A percentile compares a stretch with the other conserved stretches of the same genome.
These are phyloP conservation scores for Zaprionus camerounensis DNA, from an alignment of 1,140 invertebrate species.

Conservation along the genomic window DNA sequence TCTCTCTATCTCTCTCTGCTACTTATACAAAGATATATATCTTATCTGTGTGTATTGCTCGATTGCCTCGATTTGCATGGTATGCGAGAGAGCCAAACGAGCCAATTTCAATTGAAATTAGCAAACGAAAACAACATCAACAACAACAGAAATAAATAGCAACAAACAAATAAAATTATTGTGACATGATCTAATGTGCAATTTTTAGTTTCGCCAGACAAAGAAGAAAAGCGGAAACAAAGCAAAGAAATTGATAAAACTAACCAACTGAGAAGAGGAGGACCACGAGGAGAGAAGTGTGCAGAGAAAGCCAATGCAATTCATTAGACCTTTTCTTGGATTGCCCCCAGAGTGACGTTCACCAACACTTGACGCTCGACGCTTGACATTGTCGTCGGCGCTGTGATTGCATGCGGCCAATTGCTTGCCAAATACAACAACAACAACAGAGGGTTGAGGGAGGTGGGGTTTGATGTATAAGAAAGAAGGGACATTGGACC, in stretches of 20 bases:
- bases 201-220: constrained; percentile 60
- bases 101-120: constrained; percentile 37
- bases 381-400: constrained; percentile 47
- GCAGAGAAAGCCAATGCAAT: constrained; percentile 45
- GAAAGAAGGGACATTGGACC: constrained; percentile 23
- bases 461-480: not conserved
- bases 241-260: constrained; percentile 32
- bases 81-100: constrained; percentile 5
- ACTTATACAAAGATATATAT: not conserved
- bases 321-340: constrained; percentile 61
- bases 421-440: constrained; percentile 51
- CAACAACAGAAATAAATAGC: constrained; percentile 11
- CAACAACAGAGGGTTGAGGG: constrained; percentile 12
- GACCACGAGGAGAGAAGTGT: not conserved
- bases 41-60: not conserved
- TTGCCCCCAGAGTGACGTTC: constrained; percentile 15
- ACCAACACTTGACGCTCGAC: constrained; percentile 43
- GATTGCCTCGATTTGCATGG: constrained; percentile 16
- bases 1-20: not conserved
- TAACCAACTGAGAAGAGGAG: constrained; percentile 30
- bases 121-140: constrained; percentile 12
- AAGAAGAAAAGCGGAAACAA: constrained; percentile 53
- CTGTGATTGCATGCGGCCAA: constrained; percentile 1
- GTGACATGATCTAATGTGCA: constrained; percentile 78
- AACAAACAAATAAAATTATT: constrained; percentile 67